A percentile compares a stretch with the other conserved stretches of the same genome.
These are phyloP conservation scores for Gouania willdenowi DNA, from an alignment of 2,797 vertebrate genomes.

Conservation along the genomic window DNA sequence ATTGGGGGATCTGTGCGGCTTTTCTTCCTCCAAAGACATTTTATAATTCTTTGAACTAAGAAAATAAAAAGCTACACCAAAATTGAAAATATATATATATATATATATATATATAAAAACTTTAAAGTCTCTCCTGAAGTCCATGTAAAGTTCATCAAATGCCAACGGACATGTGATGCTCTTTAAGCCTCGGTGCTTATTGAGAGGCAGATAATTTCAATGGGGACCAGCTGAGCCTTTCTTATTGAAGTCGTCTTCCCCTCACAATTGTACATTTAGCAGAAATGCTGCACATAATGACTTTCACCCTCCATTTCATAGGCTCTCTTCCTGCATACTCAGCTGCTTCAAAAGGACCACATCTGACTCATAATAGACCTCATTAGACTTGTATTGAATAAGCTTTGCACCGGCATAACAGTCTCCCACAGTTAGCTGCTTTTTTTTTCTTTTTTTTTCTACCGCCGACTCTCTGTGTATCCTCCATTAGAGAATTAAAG, in stretches of 20 bases:
- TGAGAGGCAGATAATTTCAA: constrained; percentile 34
- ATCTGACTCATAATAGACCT: constrained; percentile 65
- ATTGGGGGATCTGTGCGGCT: not conserved
- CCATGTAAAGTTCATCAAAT: constrained; percentile 41
- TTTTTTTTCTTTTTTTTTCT: too few relatives aligned
- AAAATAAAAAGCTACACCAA: not conserved
- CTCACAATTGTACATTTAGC: constrained; percentile 37
- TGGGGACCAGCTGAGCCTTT: constrained; percentile 44
- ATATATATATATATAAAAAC: too few relatives aligned
- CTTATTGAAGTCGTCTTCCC: constrained; percentile 40
- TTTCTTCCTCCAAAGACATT: not conserved
- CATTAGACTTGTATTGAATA: constrained; percentile 66
- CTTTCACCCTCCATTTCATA: constrained; percentile 41
- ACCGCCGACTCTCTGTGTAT: constrained; percentile 28
- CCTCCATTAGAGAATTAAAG: constrained; percentile 70
- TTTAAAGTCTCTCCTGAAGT: constrained; percentile 9
- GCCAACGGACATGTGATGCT: constrained; percentile 42
- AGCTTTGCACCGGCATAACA: constrained; percentile 42
- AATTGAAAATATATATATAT: not conserved
- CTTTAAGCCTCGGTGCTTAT: constrained; percentile 46
- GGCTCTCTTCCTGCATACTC: constrained; percentile 46
- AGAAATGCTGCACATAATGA: constrained; percentile 51
- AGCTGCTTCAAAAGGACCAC: constrained; percentile 57
- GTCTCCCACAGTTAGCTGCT: constrained; percentile 27
- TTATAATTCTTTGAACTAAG: not conserved